Base-by-base conservation (phyloP, 2,888 invertebrate genomes). In the Omphaloscelis lunosa region DNA sequence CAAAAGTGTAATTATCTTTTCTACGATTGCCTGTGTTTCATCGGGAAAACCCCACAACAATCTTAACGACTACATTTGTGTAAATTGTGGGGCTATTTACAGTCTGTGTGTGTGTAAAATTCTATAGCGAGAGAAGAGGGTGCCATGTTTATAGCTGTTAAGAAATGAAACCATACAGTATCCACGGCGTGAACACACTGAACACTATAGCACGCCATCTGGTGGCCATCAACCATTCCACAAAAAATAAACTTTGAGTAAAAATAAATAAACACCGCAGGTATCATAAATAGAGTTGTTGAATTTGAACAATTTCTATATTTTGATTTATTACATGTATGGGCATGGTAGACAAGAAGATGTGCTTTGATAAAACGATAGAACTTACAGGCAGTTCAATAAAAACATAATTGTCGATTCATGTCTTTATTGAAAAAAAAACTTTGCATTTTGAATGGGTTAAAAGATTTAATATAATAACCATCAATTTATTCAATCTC, bases 181-280 rank as follows among this genome's bases (percentile, higher is more conserved):
- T 89, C 89, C 90, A 89, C 90, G 91, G 91, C 89, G 91, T 90
- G 91, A 93, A 92, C 84, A 80, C 74, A 71, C 80, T 74, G 82
- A 74, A 80, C 92, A 93, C 92, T 92, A 92, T 92, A 93, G 91
- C 90, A 86, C 94, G 94, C 96, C 96, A 96, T 96, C 96, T 96
- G 96, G 94, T 90, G 94, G 92, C 94, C 92, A 95, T 96, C 96
- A 95, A 94, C 91, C 92, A 93, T 93, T 93, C 90, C 88, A 94
- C 91, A 93, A 93, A 95, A 96, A 96, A 96, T 94, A 96, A 96
- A 96, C 95, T 93, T 91, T 91, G 91, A 91, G 91, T 90, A 88
- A 95, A 95, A 94, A 95, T 95, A 96, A 96, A 96, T 95, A 96
- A 94, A 93, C 90, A 89, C 85, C 85, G 87, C 83, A 88, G 86